Base-by-base conservation (phyloP, 2,113 vertebrate species). In the Callipepla californica region DNA sequence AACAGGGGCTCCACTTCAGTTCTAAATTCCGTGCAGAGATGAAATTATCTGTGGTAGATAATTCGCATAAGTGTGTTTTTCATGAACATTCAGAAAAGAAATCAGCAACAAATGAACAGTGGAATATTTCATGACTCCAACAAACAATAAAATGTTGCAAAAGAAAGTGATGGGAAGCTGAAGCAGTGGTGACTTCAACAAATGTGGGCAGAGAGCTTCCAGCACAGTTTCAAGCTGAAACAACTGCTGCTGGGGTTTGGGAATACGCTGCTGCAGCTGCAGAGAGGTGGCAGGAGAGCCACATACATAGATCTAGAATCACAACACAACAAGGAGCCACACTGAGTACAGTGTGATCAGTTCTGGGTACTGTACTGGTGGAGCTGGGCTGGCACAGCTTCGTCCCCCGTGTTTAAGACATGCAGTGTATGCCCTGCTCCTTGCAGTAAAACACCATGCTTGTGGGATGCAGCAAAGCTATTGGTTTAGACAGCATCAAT, bases 211-310 rank as follows among this genome's bases (percentile, higher is more conserved):
- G 34, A 78, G 51, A 78, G 15, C 67, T 76, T 65, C 20, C 23
- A 86, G 48, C 6, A 9, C 17, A 20, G 34, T 32, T 86, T 65
- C 50, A 81, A 76, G 65, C 40, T 0, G 0, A 83, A 72, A 61
- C 21, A 28, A 28, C 26, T 34, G 65, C 21, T 79, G 45, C 25
- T 44, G 38, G 42, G 63, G 26, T 51, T 90, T 50, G 50, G 50
- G 76, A 77, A 47, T 17, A 80, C 70, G 62, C 61, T 89, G 84
- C 73, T 53, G 51, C 45, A 87, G 62, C 91, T 90, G 50, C 90
- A 95, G 77, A 50, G 87, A 92, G 92, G 87, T 90, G 89, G 94
- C 86, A 96, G 81, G 94, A 87, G 32, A 90, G 62, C 85, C 65
- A 93, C 79, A 94, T 66, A 16, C 76, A 87, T 2, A 14, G 69